These are phyloP conservation scores for Chionomys nivalis DNA, from an alignment of 2,113 vertebrate genomes.

Conservation along the genomic window DNA sequence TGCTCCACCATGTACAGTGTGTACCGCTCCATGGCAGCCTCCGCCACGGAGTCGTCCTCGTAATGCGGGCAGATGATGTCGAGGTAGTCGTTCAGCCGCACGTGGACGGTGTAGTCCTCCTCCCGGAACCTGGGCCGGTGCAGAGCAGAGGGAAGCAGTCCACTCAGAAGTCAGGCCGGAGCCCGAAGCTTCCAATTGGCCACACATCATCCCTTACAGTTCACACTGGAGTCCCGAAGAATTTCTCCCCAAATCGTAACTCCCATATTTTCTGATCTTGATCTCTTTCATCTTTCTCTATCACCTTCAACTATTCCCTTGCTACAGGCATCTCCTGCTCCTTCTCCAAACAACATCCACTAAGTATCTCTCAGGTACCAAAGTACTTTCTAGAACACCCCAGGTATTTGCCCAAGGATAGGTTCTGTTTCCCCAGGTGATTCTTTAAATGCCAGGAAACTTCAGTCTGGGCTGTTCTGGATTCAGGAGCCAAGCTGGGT, in stretches of 20 bases:
- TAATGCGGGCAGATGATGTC: slow-evolving; percentile 98
- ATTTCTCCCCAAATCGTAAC: neutral
- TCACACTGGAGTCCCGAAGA: neutral
- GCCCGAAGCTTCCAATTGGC: neutral
- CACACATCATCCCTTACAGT: neutral
- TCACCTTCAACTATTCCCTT: neutral
- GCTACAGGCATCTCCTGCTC: neutral
- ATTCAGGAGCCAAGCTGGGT: neutral
- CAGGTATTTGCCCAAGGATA: neutral
- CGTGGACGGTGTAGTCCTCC: slow-evolving; percentile 90
- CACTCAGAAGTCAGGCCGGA: neutral
- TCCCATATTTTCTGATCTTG: neutral
- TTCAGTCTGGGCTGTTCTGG: neutral
- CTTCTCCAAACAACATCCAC: neutral
- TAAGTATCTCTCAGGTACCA: neutral
- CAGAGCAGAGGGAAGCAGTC: neutral
- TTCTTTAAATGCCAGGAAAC: neutral
- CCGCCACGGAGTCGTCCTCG: slow-evolving; percentile 85
- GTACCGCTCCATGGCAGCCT: slow-evolving; percentile 91
- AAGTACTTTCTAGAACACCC: neutral
- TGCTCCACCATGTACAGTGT: slow-evolving; percentile 94
- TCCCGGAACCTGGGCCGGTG: slow-evolving; percentile 86
- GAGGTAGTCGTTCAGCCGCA: slow-evolving; percentile 94
- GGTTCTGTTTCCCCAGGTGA: neutral
- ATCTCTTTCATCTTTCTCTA: neutral